phyloP scores from a whole-genome alignment of 2,888 invertebrate species.

The Fabriciana adippe region DNA sequence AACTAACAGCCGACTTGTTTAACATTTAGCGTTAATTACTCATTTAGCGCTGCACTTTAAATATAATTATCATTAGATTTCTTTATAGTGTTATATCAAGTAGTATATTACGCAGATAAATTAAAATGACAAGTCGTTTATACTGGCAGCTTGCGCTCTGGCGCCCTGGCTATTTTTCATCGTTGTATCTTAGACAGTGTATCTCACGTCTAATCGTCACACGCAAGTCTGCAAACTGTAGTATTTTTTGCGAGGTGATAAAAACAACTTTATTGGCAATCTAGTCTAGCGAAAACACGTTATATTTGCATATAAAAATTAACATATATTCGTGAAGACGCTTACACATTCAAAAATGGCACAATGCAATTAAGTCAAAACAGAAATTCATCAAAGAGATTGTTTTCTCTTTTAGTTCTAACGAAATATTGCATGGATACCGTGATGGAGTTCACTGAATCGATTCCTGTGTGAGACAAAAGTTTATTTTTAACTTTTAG shows the following conservation, averaged over 20 bases:
- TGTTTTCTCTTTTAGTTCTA: no score
- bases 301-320: constrained; percentile 31
- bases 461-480: no score
- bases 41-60: constrained; percentile 16
- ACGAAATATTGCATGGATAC: no score
- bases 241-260: constrained; percentile 29
- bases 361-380: no score
- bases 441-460: no score
- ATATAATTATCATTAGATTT: constrained; percentile 9
- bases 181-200: constrained; percentile 26
- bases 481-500: no score
- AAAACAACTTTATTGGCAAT: constrained; percentile 22
- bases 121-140: constrained; percentile 8
- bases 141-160: constrained; percentile 18
- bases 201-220: constrained; percentile 29
- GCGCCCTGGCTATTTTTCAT: constrained; percentile 21
- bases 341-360: constrained; percentile 7
- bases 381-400: no score
- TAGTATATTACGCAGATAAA: constrained; percentile 11
- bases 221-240: constrained; percentile 24
- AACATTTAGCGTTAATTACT: background rate
- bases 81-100: constrained; percentile 5
- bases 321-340: constrained; percentile 14
- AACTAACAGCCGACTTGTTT: background rate
- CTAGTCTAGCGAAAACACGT: constrained; percentile 32